A percentile compares a stretch with the other conserved stretches of the same genome.
phyloP scores from a whole-genome alignment of 2,888 invertebrate species.

The Lepidocyrtinus sp. region DNA sequence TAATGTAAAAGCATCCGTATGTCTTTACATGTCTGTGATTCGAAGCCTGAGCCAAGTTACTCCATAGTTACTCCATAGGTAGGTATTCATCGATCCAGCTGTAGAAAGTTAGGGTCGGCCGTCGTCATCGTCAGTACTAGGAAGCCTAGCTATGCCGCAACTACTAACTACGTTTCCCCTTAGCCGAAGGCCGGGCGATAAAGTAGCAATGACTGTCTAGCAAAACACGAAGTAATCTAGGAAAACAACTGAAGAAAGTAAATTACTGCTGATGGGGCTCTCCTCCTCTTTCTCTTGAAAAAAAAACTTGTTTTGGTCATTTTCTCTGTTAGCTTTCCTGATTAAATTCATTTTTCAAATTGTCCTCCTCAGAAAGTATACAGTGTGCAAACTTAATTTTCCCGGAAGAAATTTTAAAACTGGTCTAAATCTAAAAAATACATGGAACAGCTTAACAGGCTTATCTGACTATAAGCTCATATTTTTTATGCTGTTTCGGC shows the following conservation, averaged over 20 bases:
- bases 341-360: slow-evolving; percentile 13
- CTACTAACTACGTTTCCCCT: background rate
- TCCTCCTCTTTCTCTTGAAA: background rate
- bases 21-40: background rate
- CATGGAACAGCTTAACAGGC: too few species aligned
- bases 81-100: slow-evolving; percentile 8
- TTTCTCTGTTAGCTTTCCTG: slow-evolving; percentile 3
- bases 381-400: slow-evolving; percentile 2
- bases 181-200: slow-evolving; percentile 11
- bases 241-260: slow-evolving; percentile 3
- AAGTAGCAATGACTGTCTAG: slow-evolving; percentile 7
- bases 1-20: background rate
- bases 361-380: background rate
- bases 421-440: too few species aligned
- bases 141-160: too few species aligned
- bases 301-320: slow-evolving; percentile 1
- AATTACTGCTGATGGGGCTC: slow-evolving; percentile 5
- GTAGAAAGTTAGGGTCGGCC: background rate
- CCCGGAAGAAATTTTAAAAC: background rate
- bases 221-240: slow-evolving; percentile 3
- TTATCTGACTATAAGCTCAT: background rate
- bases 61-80: background rate
- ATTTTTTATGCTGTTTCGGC: background rate
- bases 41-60: background rate
- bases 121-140: background rate